Conservation (phyloP, 2,113 vertebrate genomes). For the Dendropsophus ebraccatus region DNA sequence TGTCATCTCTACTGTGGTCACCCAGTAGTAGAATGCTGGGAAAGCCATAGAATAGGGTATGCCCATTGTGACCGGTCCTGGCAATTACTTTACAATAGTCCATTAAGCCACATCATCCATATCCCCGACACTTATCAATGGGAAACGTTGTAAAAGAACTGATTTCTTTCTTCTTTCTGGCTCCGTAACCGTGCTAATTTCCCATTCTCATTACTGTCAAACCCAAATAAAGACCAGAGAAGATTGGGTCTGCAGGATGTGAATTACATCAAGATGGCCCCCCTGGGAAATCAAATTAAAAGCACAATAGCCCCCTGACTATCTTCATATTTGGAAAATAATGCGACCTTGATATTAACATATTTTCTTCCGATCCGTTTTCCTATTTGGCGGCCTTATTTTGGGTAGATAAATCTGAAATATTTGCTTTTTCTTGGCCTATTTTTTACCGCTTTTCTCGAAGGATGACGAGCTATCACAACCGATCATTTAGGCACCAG, state of each 20-base stretch:
- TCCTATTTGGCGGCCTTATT: background rate
- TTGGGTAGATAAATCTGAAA: conserved; percentile 2
- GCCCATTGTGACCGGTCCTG: background rate
- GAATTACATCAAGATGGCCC: background rate
- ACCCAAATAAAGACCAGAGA: conserved; percentile 46
- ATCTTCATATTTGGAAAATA: conserved; percentile 7
- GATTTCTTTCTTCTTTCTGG: conserved; percentile 55
- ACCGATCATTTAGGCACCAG: conserved; percentile 63
- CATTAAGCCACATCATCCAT: conserved; percentile 26
- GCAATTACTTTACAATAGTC: conserved; percentile 50
- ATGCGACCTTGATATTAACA: background rate
- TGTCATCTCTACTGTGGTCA: background rate
- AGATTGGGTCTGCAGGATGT: conserved; percentile 27
- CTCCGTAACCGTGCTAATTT: conserved; percentile 37
- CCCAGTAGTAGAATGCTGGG: background rate
- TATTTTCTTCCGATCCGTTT: background rate
- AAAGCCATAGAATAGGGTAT: background rate
- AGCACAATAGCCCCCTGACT: conserved; percentile 1
- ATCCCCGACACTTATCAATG: conserved; percentile 57
- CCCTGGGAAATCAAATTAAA: conserved; percentile 28
- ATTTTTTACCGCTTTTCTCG: conserved; percentile 6
- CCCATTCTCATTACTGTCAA: conserved; percentile 30
- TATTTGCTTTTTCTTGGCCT: background rate
- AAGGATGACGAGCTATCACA: conserved; percentile 59
- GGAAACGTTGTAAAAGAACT: conserved; percentile 43